Percentiles rank a stretch among this genome's conserved stretches.
phyloP scores from a whole-genome alignment of 2,797 vertebrate genomes.

The Mormyrops boulengeri region DNA sequence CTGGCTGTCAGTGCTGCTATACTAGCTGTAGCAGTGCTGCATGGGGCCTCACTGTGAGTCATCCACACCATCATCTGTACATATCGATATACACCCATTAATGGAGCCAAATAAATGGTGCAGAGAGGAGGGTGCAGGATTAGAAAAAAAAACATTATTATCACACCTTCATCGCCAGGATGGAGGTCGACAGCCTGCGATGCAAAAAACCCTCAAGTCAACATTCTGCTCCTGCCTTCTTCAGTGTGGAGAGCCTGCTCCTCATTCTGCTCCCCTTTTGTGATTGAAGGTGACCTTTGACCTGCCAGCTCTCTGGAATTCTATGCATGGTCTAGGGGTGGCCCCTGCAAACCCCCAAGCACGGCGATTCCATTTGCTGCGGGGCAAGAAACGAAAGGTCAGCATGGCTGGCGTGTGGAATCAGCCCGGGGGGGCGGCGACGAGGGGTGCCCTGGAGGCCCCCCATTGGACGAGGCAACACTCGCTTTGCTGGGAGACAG shows the following conservation, averaged over 20 bases:
- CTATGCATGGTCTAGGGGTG: conserved; percentile 52
- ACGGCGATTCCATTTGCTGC: conserved; percentile 53
- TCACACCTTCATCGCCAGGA: not conserved
- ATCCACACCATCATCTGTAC: conserved; percentile 24
- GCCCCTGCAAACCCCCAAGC: conserved; percentile 45
- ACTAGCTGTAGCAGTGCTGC: not conserved
- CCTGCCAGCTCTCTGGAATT: conserved; percentile 55
- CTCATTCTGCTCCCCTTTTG: conserved; percentile 25
- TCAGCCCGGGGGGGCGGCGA: conserved; percentile 28
- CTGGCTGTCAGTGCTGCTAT: not conserved
- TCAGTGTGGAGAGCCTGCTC: conserved; percentile 9
- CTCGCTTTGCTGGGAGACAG: conserved; percentile 40
- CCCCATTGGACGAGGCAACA: conserved; percentile 47
- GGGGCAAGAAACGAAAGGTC: conserved; percentile 54
- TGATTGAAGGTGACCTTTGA: conserved; percentile 55
- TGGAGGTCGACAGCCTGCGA: conserved; percentile 1
- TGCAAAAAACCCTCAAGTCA: not conserved
- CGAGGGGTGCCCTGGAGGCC: conserved; percentile 43
- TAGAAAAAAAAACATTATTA: not conserved
- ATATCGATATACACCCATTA: conserved; percentile 11
- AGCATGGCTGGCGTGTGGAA: conserved; percentile 49
- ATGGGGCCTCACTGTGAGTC: not conserved
- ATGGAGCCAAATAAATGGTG: conserved; percentile 12
- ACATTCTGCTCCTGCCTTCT: not conserved
- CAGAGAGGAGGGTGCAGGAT: not conserved